Evolutionary conservation across 2,888 invertebrate genomes (phyloP).

Genomic region (Fragum sueziense): DNA sequence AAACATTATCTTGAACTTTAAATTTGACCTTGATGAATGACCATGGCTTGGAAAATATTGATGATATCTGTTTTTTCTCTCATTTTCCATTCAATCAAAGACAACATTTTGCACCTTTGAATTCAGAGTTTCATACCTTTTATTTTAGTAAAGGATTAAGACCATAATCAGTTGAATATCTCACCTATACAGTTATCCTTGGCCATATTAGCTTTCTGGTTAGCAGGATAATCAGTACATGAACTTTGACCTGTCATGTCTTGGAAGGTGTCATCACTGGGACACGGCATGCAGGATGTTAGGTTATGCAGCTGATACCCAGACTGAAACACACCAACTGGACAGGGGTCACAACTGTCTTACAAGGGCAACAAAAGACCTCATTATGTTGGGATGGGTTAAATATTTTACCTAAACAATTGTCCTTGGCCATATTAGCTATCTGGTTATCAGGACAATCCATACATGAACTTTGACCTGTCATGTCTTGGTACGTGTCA

Average conservation of each 20-base stretch:
- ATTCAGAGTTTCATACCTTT: too few relatives aligned
- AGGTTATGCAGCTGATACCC: not conserved
- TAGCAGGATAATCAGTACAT: conserved; percentile 1
- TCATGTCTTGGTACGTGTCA: not conserved
- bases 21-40: too few relatives aligned
- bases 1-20: too few relatives aligned
- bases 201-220: not conserved
- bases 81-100: too few relatives aligned
- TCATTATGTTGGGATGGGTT: not conserved
- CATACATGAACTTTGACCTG: conserved; percentile 7
- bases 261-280: not conserved
- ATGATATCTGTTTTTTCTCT: too few relatives aligned
- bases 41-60: too few relatives aligned
- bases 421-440: not conserved
- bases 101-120: too few relatives aligned
- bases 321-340: not conserved
- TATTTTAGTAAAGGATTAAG: too few relatives aligned
- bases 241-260: not conserved
- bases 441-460: not conserved
- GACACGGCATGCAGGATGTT: not conserved
- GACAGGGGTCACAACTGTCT: conserved; percentile 11
- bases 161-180: too few relatives aligned
- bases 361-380: not conserved
- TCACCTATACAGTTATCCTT: conserved; percentile 8
- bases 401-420: conserved; percentile 8